Conservation (phyloP, 2,888 invertebrate genomes). For the Ectropis crepuscularia region DNA sequence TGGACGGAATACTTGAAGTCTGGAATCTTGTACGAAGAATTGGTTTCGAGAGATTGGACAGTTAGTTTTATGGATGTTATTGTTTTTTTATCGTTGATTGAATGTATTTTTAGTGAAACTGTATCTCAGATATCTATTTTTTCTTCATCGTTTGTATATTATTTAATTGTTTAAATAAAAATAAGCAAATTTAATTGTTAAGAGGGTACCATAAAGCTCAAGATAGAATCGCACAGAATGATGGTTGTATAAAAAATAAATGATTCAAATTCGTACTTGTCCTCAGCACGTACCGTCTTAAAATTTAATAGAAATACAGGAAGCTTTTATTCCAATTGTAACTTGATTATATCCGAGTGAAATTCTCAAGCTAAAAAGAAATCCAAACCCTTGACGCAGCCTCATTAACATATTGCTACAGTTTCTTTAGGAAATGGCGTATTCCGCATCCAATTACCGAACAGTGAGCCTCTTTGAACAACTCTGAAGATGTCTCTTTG, state of each 20-base stretch:
- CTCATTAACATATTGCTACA: constrained; percentile 63
- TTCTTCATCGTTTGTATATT: neutral
- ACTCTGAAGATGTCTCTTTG: constrained; percentile 64
- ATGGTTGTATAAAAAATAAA: too few relatives aligned
- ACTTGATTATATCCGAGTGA: constrained; percentile 26
- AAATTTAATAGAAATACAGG: constrained; percentile 1
- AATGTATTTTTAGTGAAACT: constrained; percentile 25
- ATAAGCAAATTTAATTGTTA: too few relatives aligned
- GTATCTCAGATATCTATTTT: neutral
- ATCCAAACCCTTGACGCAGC: constrained; percentile 47
- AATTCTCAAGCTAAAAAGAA: constrained; percentile 47
- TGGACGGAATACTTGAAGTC: constrained; percentile 81
- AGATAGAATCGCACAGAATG: too few relatives aligned
- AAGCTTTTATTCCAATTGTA: constrained; percentile 14
- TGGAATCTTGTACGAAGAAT: constrained; percentile 82
- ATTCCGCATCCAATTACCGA: constrained; percentile 72
- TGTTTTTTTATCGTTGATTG: constrained; percentile 47
- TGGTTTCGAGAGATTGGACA: constrained; percentile 79
- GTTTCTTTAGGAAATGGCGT: constrained; percentile 61
- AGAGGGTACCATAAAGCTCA: too few relatives aligned
- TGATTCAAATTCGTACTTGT: too few relatives aligned
- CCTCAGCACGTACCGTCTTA: too few relatives aligned
- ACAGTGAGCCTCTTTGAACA: constrained; percentile 64
- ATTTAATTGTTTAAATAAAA: too few relatives aligned
- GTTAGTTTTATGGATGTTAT: constrained; percentile 66